These are phyloP conservation scores for Eilema depressum DNA, from an alignment of 2,888 invertebrate species.

Conservation along the genomic window DNA sequence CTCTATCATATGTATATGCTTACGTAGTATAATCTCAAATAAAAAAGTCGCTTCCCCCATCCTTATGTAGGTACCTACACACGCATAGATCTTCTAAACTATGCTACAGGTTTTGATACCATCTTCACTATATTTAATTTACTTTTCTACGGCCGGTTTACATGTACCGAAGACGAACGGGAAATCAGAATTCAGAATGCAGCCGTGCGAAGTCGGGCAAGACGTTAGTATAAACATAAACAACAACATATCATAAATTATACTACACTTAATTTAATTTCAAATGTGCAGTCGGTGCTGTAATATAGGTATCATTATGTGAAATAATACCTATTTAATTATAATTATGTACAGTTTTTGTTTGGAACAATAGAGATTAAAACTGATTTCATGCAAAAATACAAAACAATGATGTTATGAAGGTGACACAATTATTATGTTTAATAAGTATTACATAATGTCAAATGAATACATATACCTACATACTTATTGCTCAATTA, in stretches of 20 bases:
- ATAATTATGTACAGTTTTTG: constrained; percentile 49
- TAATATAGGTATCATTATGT: constrained; percentile 27
- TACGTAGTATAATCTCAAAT: too few relatives aligned
- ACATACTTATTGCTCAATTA: constrained; percentile 28
- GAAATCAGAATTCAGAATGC: not conserved
- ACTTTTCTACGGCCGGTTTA: not conserved
- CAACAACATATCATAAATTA: not conserved
- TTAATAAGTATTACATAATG: constrained; percentile 55
- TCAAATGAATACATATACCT: constrained; percentile 32
- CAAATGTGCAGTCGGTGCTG: constrained; percentile 33
- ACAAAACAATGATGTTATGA: constrained; percentile 58
- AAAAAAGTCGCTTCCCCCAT: too few relatives aligned
- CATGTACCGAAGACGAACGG: not conserved
- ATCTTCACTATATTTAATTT: not conserved
- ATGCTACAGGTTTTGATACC: too few relatives aligned
- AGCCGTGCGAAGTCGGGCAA: not conserved
- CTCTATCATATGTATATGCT: too few relatives aligned
- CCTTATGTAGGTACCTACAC: too few relatives aligned
- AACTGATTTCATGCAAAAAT: constrained; percentile 48
- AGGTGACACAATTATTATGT: constrained; percentile 53
- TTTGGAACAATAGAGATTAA: constrained; percentile 52
- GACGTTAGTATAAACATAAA: not conserved
- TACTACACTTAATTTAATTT: constrained; percentile 20
- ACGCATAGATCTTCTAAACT: too few relatives aligned
- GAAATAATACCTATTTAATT: constrained; percentile 37